A percentile compares a stretch with the other conserved stretches of the same genome.
phyloP scores from a whole-genome alignment of 2,113 vertebrate species.

The Leptosomus discolor region DNA sequence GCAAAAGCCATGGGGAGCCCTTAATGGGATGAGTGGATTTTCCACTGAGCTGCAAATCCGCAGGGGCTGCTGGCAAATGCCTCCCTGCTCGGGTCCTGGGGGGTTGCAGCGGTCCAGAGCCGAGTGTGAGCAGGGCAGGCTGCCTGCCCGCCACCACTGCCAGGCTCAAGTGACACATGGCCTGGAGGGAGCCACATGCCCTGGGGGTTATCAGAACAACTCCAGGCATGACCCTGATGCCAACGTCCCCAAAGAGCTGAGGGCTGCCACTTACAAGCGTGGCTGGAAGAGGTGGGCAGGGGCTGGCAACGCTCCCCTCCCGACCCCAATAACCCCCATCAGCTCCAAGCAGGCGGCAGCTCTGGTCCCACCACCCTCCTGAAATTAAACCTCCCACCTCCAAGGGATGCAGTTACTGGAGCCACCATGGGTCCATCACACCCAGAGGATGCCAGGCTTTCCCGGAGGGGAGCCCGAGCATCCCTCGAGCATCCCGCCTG shows the following conservation, averaged over 20 bases:
- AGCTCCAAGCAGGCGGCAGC: neutral
- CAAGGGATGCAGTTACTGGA: neutral
- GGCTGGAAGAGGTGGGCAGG: neutral
- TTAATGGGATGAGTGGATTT: slow-evolving; percentile 65
- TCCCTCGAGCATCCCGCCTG: neutral
- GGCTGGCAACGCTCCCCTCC: neutral
- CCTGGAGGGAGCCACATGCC: neutral
- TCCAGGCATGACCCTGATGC: neutral
- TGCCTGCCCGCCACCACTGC: fast-evolving
- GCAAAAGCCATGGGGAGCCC: slow-evolving; percentile 13
- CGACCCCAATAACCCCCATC: fast-evolving
- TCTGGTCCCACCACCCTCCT: neutral
- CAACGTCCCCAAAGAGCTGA: neutral
- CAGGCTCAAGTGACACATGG: fast-evolving
- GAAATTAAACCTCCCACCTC: neutral
- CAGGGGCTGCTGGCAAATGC: neutral
- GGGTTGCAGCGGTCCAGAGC: neutral
- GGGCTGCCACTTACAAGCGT: fast-evolving
- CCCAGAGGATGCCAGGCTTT: neutral
- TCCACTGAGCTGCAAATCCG: slow-evolving; percentile 34
- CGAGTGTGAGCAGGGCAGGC: neutral
- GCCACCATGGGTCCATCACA: neutral
- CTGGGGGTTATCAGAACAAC: neutral
- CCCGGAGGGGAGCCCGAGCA: neutral
- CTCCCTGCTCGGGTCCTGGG: neutral